phyloP scores from a whole-genome alignment of 1,140 invertebrate genomes.

The Calephelis virginiensis region DNA sequence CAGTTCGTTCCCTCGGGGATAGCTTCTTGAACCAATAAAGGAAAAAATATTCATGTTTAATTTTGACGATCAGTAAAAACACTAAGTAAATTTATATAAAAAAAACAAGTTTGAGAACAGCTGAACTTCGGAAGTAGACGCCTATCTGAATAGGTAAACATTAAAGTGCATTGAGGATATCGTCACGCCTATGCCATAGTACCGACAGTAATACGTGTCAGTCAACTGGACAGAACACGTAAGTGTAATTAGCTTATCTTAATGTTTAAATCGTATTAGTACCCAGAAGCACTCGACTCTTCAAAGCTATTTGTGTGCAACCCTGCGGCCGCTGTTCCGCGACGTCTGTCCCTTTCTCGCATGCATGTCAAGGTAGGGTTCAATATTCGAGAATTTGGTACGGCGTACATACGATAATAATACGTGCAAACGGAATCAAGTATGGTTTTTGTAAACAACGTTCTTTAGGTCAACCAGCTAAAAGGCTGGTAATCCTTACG shows the following conservation, averaged over 20 bases:
- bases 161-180: constrained; percentile 38
- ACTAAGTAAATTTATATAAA: background rate
- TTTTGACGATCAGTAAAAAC: too few relatives aligned
- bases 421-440: constrained; percentile 50
- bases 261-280: constrained; percentile 43
- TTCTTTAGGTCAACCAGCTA: constrained; percentile 51
- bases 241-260: constrained; percentile 45
- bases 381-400: constrained; percentile 72
- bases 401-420: constrained; percentile 56
- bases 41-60: too few relatives aligned
- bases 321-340: constrained; percentile 59
- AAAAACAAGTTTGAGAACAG: constrained; percentile 3
- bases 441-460: constrained; percentile 54
- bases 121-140: constrained; percentile 34
- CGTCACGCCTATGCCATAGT: constrained; percentile 26
- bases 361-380: constrained; percentile 77
- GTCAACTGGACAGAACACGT: constrained; percentile 34
- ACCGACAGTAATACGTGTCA: constrained; percentile 31
- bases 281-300: constrained; percentile 61
- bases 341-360: constrained; percentile 57
- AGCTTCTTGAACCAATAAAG: too few relatives aligned
- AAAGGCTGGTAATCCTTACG: background rate
- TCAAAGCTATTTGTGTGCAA: constrained; percentile 71
- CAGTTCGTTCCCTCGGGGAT: too few relatives aligned
- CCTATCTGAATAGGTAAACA: constrained; percentile 38